These are phyloP conservation scores for Epirrita christyi DNA, from an alignment of 2,888 invertebrate species.

Conservation along the genomic window DNA sequence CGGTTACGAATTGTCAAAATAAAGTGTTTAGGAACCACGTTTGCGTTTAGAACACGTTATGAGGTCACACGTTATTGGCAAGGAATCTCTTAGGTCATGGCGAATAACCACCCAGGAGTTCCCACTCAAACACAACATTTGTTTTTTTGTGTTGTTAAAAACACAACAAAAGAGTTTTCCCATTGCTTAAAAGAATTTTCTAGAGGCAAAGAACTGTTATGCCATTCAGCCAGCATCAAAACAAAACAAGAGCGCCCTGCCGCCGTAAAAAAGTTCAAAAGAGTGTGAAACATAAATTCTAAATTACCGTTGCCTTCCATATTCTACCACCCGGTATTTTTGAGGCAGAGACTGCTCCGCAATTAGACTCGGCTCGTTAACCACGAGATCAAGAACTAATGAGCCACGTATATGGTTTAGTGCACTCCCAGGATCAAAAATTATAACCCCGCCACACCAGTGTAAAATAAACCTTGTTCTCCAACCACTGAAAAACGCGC, in stretches of 20 bases:
- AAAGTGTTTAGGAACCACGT: too few relatives aligned
- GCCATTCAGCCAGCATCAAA: slow-evolving; percentile 14
- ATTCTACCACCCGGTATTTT: slow-evolving; percentile 61
- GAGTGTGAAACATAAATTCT: slow-evolving; percentile 68
- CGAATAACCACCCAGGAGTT: too few relatives aligned
- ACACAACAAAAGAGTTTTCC: too few relatives aligned
- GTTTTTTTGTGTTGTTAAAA: too few relatives aligned
- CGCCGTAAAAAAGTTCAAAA: slow-evolving; percentile 54
- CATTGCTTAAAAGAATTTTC: too few relatives aligned
- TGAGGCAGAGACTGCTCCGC: slow-evolving; percentile 60
- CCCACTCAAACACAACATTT: too few relatives aligned
- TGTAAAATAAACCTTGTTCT: slow-evolving; percentile 41
- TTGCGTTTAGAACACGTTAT: too few relatives aligned
- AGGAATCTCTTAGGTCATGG: too few relatives aligned
- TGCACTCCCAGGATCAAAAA: slow-evolving; percentile 75
- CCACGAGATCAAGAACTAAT: slow-evolving; percentile 77
- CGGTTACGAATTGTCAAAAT: too few relatives aligned
- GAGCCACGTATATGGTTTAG: slow-evolving; percentile 78
- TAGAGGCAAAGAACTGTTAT: background rate
- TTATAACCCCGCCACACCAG: slow-evolving; percentile 64
- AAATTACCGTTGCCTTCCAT: slow-evolving; percentile 59
- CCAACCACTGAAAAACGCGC: background rate
- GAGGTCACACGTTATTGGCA: too few relatives aligned
- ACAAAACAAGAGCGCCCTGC: slow-evolving; percentile 31
- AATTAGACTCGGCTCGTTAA: slow-evolving; percentile 78